phyloP scores from a whole-genome alignment of 2,797 vertebrate genomes.

The Poeciliopsis presidionis region DNA sequence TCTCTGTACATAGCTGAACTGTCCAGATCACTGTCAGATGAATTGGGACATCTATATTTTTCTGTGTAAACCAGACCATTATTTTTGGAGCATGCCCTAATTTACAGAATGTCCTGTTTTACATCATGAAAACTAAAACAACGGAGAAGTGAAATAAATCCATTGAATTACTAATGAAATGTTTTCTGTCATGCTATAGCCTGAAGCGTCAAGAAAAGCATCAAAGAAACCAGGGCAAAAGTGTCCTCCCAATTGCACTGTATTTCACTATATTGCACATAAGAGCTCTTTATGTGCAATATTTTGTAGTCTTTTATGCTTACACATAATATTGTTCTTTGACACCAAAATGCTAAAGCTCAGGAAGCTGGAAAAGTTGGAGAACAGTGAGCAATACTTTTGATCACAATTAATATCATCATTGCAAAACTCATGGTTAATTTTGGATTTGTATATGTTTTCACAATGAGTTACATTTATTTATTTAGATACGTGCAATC shows the following conservation, averaged over 20 bases:
- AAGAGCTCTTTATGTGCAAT: not conserved
- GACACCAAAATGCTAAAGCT: not conserved
- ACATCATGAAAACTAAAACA: not conserved
- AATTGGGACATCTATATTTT: not conserved
- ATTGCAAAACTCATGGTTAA: not conserved
- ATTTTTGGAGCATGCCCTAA: not conserved
- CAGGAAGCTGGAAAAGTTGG: not conserved
- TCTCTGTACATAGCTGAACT: not conserved
- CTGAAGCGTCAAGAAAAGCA: not conserved
- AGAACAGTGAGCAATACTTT: not conserved
- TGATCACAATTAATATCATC: not conserved
- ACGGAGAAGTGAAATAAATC: not conserved
- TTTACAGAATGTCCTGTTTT: not conserved
- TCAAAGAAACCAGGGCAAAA: not conserved
- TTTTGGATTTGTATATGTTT: not conserved
- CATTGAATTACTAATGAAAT: not conserved
- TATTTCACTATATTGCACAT: not conserved
- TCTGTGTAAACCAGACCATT: not conserved
- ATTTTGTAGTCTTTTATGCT: not conserved
- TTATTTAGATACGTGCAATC: not conserved
- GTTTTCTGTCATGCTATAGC: not conserved
- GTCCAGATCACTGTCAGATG: not conserved
- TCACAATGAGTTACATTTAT: not conserved
- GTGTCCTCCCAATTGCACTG: not conserved
- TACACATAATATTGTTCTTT: not conserved